Conservation (phyloP, 2,888 invertebrate species). For the Rugalucina vietnamica region DNA sequence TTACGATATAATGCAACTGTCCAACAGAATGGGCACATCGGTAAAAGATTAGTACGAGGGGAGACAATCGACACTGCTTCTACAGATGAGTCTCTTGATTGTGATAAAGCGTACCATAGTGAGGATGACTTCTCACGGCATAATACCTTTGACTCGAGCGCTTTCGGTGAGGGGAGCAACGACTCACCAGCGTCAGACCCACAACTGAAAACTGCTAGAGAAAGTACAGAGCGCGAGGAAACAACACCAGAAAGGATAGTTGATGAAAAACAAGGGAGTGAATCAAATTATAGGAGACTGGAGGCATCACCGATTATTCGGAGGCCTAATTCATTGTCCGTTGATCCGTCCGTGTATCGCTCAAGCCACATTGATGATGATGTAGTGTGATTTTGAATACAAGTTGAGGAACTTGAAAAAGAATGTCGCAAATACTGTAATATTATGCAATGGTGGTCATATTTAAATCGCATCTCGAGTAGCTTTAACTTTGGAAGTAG, state of each 20-base stretch:
- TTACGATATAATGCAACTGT: conserved; percentile 31
- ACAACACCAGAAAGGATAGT: neutral
- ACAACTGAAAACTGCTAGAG: neutral
- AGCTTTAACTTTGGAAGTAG: too few relatives aligned
- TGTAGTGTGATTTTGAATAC: neutral
- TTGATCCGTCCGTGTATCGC: neutral
- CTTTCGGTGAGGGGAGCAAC: conserved; percentile 28
- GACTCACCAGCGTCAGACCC: conserved; percentile 10
- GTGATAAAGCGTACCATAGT: conserved; percentile 25
- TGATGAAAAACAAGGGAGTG: neutral
- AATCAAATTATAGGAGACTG: neutral
- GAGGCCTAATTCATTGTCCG: conserved; percentile 3
- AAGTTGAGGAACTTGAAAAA: too few relatives aligned
- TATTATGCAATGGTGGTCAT: too few relatives aligned
- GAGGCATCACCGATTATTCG: conserved; percentile 14
- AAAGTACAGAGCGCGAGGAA: neutral
- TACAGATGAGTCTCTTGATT: conserved; percentile 55
- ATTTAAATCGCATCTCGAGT: too few relatives aligned
- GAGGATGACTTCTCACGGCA: conserved; percentile 44
- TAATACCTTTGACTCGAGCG: conserved; percentile 56
- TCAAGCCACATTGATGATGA: neutral
- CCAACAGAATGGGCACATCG: conserved; percentile 57
- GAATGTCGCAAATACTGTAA: too few relatives aligned
- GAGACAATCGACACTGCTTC: conserved; percentile 62
- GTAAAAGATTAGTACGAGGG: conserved; percentile 50